phyloP scores from a whole-genome alignment of 2,113 vertebrate genomes.

The Rhizomys pruinosus region DNA sequence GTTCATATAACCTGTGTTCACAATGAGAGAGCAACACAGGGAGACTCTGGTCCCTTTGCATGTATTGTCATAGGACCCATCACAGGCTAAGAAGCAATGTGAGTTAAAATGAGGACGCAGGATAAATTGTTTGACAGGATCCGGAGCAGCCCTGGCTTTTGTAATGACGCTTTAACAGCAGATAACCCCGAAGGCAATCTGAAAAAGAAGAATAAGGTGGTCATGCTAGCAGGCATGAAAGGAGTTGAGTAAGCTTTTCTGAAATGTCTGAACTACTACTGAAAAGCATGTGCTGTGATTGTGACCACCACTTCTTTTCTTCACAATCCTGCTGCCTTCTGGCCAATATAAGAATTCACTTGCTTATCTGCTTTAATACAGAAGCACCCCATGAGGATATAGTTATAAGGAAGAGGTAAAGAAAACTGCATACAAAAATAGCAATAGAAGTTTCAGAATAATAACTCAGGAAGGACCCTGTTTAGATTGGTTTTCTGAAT shows the following conservation, averaged over 20 bases:
- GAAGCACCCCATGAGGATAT: slow-evolving; percentile 20
- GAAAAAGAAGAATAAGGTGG: neutral
- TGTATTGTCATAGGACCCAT: neutral
- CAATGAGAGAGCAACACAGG: neutral
- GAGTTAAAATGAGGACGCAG: neutral
- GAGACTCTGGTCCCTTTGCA: neutral
- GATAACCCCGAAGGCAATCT: slow-evolving; percentile 54
- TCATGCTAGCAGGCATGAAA: neutral
- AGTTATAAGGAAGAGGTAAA: slow-evolving; percentile 42
- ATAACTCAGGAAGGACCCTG: neutral
- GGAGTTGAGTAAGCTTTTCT: slow-evolving; percentile 19
- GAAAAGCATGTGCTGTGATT: slow-evolving; percentile 34
- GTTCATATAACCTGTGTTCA: slow-evolving; percentile 37
- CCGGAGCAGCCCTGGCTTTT: slow-evolving; percentile 64
- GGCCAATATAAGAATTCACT: slow-evolving; percentile 43
- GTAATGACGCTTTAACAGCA: slow-evolving; percentile 63
- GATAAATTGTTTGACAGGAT: slow-evolving; percentile 16
- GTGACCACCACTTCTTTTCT: slow-evolving; percentile 62
- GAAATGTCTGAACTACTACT: slow-evolving; percentile 34
- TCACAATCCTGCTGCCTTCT: slow-evolving; percentile 41
- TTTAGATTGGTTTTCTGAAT: slow-evolving; percentile 44
- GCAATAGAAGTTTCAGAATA: slow-evolving; percentile 33
- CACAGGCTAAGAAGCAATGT: neutral
- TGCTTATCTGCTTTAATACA: slow-evolving; percentile 48
- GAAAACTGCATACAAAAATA: slow-evolving; percentile 37